phyloP scores from a whole-genome alignment of 2,888 invertebrate species.

The Ornithoptera alexandrae region DNA sequence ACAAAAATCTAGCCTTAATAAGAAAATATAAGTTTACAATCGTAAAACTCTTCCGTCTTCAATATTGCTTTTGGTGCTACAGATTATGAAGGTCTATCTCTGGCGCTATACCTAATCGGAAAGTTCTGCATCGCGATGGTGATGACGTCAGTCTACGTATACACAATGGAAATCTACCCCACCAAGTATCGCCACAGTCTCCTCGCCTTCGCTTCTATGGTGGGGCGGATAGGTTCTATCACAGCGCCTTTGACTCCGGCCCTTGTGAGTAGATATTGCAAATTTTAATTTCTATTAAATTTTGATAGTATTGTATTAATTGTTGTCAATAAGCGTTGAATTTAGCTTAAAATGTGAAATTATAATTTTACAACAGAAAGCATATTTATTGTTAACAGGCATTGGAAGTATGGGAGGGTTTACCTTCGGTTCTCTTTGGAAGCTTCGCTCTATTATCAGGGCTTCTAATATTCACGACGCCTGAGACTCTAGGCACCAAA shows the following conservation, averaged over 20 bases:
- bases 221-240: constrained; percentile 84
- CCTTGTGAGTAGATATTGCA: constrained; percentile 68
- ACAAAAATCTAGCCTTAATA: too few relatives aligned
- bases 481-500: constrained; percentile 76
- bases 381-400: constrained; percentile 41
- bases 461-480: constrained; percentile 55
- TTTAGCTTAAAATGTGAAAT: too few relatives aligned
- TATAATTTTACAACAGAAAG: too few relatives aligned
- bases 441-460: constrained; percentile 74
- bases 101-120: constrained; percentile 80
- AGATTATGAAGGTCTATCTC: constrained; percentile 59
- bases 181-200: constrained; percentile 83
- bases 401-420: constrained; percentile 49
- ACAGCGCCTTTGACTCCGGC: constrained; percentile 84
- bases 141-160: constrained; percentile 83
- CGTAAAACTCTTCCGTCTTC: too few relatives aligned
- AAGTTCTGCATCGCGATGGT: constrained; percentile 84
- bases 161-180: constrained; percentile 84
- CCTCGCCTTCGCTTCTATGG: constrained; percentile 84
- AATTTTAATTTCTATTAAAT: too few relatives aligned
- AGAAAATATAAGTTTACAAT: too few relatives aligned
- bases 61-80: constrained; percentile 5
- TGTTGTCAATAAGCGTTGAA: too few relatives aligned
- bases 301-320: too few relatives aligned
- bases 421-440: constrained; percentile 80